Conservation (phyloP, 1,140 invertebrate genomes). For the Hydropsyche tenuis region DNA sequence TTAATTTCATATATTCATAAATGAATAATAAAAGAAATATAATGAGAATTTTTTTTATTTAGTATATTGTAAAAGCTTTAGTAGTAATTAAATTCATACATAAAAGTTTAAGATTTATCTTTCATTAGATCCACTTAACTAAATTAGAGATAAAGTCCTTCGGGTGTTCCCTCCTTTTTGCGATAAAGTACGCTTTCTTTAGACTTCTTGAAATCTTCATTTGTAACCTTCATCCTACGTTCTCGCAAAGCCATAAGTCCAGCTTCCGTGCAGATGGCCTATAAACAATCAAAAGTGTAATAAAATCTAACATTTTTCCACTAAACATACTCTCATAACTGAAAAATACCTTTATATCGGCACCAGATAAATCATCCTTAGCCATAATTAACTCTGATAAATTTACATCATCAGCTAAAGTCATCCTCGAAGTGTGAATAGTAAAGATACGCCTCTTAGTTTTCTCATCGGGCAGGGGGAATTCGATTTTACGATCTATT, state of each 20-base stretch:
- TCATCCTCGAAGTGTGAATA: slow-evolving; percentile 99
- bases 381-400: slow-evolving; percentile 98
- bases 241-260: slow-evolving; percentile 97
- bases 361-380: slow-evolving; percentile 99
- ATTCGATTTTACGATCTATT: slow-evolving; percentile 99
- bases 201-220: slow-evolving; percentile 99
- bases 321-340: slow-evolving; percentile 1
- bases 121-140: background rate
- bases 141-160: slow-evolving; percentile 94
- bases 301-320: background rate
- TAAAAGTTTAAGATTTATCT: background rate
- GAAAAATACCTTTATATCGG: slow-evolving; percentile 79
- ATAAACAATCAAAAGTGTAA: slow-evolving; percentile 36
- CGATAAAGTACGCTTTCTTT: slow-evolving; percentile 99
- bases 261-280: slow-evolving; percentile 99
- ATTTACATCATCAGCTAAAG: slow-evolving; percentile 95
- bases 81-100: slow-evolving; percentile 17
- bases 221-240: slow-evolving; percentile 98
- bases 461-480: slow-evolving; percentile 98
- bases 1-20: background rate
- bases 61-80: slow-evolving; percentile 24
- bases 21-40: background rate
- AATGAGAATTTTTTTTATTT: slow-evolving; percentile 34
- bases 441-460: slow-evolving; percentile 98
- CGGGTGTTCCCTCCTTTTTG: slow-evolving; percentile 99